A percentile compares a stretch with the other conserved stretches of the same genome.
Evolutionary conservation across 2,797 vertebrate genomes (phyloP).

Genomic region (Alauda arvensis): DNA sequence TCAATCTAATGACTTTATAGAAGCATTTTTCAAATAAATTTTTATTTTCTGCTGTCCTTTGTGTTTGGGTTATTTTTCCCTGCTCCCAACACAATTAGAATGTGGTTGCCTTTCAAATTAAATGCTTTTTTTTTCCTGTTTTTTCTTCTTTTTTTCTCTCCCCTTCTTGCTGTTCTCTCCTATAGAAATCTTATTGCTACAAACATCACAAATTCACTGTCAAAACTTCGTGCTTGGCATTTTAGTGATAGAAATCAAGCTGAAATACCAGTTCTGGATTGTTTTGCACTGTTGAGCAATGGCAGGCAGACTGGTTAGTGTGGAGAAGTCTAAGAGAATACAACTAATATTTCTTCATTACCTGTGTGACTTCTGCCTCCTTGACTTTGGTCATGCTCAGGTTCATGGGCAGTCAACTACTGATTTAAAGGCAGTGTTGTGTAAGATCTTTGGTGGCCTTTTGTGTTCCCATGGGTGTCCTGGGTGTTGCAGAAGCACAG

Average conservation of each 20-base stretch:
- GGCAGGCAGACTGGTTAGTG: not conserved
- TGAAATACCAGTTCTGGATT: not conserved
- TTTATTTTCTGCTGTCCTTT: conserved; percentile 14
- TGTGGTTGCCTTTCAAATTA: not conserved
- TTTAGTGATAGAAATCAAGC: not conserved
- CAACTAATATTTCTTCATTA: not conserved
- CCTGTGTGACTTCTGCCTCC: not conserved
- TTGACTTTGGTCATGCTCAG: not conserved
- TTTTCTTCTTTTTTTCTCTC: not conserved
- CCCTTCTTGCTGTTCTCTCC: not conserved
- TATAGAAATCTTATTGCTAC: not conserved
- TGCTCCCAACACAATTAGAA: not conserved
- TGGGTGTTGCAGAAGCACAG: not conserved
- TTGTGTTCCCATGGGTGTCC: not conserved
- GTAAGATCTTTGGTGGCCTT: not conserved
- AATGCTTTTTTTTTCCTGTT: not conserved
- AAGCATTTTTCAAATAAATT: not conserved
- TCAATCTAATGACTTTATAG: conserved; percentile 20
- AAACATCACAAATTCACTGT: not conserved
- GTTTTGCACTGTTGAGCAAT: not conserved
- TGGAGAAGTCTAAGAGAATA: not conserved
- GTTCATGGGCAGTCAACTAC: not conserved
- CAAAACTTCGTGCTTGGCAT: not conserved
- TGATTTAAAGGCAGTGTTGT: not conserved
- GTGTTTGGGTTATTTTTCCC: not conserved